These are phyloP conservation scores for Acropora yongei DNA, from an alignment of 64 coral and sea anemone genomes.

Conservation along the genomic window DNA sequence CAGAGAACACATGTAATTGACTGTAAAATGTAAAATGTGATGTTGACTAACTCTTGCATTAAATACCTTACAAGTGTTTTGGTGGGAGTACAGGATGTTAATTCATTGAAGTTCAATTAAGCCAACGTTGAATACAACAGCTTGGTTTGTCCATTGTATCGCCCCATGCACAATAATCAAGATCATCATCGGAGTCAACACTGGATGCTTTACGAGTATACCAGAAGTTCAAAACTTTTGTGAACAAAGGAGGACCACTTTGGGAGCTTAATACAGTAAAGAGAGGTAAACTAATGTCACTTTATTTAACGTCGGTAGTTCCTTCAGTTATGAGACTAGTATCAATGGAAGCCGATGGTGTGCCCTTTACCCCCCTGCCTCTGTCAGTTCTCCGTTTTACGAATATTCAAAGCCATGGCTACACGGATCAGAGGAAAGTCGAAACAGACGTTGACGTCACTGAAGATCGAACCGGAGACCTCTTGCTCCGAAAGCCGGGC, in stretches of 20 bases:
- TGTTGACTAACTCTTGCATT: slow-evolving; percentile 21
- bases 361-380: too few relatives aligned
- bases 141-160: slow-evolving; percentile 4
- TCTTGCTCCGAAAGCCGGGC: too few relatives aligned
- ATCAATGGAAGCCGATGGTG: too few relatives aligned
- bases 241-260: slow-evolving; percentile 8
- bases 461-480: too few relatives aligned
- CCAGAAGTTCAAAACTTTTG: slow-evolving; percentile 3
- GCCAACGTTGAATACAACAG: slow-evolving; percentile 16
- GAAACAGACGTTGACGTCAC: too few relatives aligned
- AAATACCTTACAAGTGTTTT: slow-evolving; percentile 16
- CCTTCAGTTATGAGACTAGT: too few relatives aligned
- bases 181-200: slow-evolving; percentile 18
- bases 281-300: too few relatives aligned
- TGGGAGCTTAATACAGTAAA: slow-evolving; percentile 5
- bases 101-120: slow-evolving; percentile 7
- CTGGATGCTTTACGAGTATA: not conserved
- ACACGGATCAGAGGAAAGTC: too few relatives aligned
- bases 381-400: too few relatives aligned
- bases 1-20: slow-evolving; percentile 7
- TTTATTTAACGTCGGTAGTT: too few relatives aligned
- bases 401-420: too few relatives aligned
- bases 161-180: slow-evolving; percentile 14
- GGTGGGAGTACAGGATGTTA: not conserved
- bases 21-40: slow-evolving; percentile 19